Evolutionary conservation across 2,113 vertebrate species (phyloP).

Genomic region (Psophia crepitans): DNA sequence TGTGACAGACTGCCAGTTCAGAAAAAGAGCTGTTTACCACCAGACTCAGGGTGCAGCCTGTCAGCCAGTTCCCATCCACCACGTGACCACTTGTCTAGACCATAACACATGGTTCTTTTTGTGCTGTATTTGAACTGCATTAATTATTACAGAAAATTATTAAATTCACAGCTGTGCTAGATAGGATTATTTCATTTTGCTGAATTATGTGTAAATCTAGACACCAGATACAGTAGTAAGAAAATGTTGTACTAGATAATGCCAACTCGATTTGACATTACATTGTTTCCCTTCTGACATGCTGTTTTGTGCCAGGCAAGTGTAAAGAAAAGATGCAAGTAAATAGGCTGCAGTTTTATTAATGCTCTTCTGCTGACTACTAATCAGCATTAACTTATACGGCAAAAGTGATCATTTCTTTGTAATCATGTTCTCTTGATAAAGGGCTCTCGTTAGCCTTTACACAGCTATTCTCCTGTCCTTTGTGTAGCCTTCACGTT

Average conservation of each 20-base stretch:
- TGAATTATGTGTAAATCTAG: background rate
- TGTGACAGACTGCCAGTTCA: no score
- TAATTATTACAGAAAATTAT: background rate
- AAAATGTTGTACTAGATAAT: background rate
- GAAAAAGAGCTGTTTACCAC: no score
- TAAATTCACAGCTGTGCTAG: background rate
- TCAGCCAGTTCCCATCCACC: no score
- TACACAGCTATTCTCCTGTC: background rate
- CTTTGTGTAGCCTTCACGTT: background rate
- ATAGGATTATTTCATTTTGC: background rate
- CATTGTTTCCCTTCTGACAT: background rate
- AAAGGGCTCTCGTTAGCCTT: background rate
- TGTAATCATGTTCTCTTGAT: background rate
- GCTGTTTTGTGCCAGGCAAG: background rate
- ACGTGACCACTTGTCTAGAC: no score
- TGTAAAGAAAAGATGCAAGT: background rate
- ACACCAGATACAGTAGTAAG: background rate
- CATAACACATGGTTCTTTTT: background rate
- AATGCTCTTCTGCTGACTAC: background rate
- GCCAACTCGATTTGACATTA: background rate
- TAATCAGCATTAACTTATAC: background rate
- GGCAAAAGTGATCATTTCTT: background rate
- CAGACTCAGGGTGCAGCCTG: no score
- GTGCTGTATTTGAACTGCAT: background rate
- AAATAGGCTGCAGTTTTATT: background rate